Evolutionary conservation across 2,888 invertebrate species (phyloP).

Genomic region (Spicauda simplicius): DNA sequence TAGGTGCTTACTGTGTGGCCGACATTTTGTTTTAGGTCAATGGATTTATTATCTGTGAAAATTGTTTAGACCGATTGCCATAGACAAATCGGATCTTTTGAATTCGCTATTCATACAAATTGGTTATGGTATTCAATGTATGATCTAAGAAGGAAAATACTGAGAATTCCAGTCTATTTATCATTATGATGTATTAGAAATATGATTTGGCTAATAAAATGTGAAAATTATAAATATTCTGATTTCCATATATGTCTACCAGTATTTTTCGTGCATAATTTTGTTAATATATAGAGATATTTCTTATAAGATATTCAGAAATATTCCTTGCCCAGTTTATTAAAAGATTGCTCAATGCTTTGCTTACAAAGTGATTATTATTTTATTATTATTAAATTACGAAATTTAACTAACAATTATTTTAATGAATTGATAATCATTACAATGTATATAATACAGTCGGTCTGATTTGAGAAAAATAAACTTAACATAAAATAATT

Average conservation of each 20-base stretch:
- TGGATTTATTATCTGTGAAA: conserved; percentile 7
- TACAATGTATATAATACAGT: not conserved
- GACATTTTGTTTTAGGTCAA: conserved; percentile 2
- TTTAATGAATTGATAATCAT: not conserved
- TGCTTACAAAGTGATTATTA: conserved; percentile 3
- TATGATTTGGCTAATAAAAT: no score
- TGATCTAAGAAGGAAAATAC: no score
- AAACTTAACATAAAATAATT: not conserved
- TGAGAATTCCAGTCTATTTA: no score
- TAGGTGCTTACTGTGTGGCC: conserved; percentile 58
- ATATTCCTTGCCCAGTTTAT: conserved; percentile 2
- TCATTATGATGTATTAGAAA: no score
- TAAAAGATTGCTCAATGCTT: conserved; percentile 10
- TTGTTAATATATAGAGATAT: not conserved
- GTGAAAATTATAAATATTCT: no score
- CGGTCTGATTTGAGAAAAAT: not conserved
- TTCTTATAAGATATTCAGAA: not conserved
- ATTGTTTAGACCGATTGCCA: conserved; percentile 5
- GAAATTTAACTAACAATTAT: not conserved
- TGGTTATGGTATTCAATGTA: not conserved
- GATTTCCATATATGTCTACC: not conserved
- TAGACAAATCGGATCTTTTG: conserved; percentile 1
- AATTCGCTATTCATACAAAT: not conserved
- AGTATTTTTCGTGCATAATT: not conserved
- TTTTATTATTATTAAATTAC: not conserved